Percentiles rank a stretch among this genome's conserved stretches.
Evolutionary conservation across 2,888 invertebrate genomes (phyloP).

Genomic region (Hypolimnas misippus): DNA sequence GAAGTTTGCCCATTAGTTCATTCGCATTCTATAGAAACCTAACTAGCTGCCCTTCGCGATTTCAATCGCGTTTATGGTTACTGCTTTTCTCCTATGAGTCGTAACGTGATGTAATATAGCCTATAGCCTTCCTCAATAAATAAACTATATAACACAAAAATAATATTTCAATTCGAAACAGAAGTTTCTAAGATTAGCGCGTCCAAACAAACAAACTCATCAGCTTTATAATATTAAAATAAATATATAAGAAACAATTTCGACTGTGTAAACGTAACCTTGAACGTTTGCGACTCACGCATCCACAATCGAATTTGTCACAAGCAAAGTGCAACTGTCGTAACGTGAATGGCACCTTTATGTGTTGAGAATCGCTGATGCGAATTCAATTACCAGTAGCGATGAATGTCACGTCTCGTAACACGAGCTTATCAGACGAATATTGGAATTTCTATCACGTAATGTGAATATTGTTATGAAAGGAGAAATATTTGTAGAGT

Average conservation of each 20-base stretch:
- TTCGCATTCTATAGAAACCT: too few species aligned
- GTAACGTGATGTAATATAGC: too few species aligned
- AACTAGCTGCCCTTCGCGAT: too few species aligned
- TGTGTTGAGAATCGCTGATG: background rate
- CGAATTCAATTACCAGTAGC: background rate
- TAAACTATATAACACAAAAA: too few species aligned
- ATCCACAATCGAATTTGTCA: background rate
- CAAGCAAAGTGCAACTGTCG: background rate
- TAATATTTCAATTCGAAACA: too few species aligned
- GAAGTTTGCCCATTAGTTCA: too few species aligned
- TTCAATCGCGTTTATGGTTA: too few species aligned
- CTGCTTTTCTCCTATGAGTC: too few species aligned
- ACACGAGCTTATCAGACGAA: background rate
- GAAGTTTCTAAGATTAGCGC: too few species aligned
- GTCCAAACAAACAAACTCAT: too few species aligned
- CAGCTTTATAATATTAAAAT: too few species aligned
- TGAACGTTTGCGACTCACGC: background rate
- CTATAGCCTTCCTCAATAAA: too few species aligned
- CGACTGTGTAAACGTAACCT: background rate
- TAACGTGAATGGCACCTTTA: background rate
- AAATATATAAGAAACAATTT: background rate
- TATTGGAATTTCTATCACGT: background rate
- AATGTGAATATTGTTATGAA: background rate
- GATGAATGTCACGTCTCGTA: background rate
- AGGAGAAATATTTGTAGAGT: background rate